A percentile compares a stretch with the other conserved stretches of the same genome.
Evolutionary conservation across 2,888 invertebrate genomes (phyloP).

Genomic region (Sycophila texana): DNA sequence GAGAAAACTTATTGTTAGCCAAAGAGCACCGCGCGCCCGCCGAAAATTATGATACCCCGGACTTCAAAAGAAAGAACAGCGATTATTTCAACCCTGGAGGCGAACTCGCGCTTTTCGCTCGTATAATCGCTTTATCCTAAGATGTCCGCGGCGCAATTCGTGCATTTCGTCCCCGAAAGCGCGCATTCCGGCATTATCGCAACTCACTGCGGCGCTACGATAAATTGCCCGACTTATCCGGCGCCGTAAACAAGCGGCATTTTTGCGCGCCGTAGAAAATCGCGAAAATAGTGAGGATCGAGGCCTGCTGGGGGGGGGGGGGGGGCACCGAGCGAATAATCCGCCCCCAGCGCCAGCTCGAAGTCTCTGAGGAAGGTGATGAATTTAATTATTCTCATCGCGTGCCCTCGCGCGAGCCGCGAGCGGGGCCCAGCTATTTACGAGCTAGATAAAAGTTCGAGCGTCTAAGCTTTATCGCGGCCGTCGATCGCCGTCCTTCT

Average conservation of each 20-base stretch:
- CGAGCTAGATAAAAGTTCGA: constrained; percentile 58
- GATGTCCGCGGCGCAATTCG: constrained; percentile 30
- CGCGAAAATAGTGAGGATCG: constrained; percentile 50
- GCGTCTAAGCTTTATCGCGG: constrained; percentile 57
- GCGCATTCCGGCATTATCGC: constrained; percentile 31
- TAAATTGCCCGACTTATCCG: constrained; percentile 56
- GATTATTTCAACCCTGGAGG: neutral
- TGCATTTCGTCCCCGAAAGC: neutral
- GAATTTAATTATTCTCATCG: constrained; percentile 59
- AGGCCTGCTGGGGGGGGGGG: neutral
- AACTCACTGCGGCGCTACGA: constrained; percentile 45
- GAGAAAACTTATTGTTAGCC: no score
- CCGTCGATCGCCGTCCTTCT: constrained; percentile 47
- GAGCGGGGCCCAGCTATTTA: constrained; percentile 49
- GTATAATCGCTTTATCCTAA: constrained; percentile 55
- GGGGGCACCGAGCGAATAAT: constrained; percentile 17
- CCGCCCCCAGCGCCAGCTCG: neutral
- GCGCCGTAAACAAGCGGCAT: constrained; percentile 52
- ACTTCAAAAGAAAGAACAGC: constrained; percentile 30
- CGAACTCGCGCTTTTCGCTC: constrained; percentile 28
- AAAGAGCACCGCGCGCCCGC: neutral
- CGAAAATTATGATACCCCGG: constrained; percentile 9
- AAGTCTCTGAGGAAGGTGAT: constrained; percentile 50
- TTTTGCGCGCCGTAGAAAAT: constrained; percentile 49
- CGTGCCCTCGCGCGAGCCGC: constrained; percentile 41